phyloP scores from a whole-genome alignment of 2,113 vertebrate species.

The Sylvilagus bachmani region DNA sequence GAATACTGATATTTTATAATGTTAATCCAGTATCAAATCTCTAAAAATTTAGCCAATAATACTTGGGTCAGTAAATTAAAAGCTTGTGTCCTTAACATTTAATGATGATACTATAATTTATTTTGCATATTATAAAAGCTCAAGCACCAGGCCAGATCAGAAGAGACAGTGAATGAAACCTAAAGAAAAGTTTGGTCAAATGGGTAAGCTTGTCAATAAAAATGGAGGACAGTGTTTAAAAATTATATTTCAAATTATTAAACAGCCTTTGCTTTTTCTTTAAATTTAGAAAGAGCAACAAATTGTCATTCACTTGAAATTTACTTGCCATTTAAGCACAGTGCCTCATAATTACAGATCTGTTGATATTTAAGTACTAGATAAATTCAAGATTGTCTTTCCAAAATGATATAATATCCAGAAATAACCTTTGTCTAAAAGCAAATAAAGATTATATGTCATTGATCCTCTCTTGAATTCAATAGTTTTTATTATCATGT shows the following conservation, averaged over 20 bases:
- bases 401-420: too few relatives aligned
- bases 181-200: neutral
- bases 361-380: neutral
- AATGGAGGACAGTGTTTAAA: neutral
- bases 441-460: neutral
- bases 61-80: neutral
- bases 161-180: neutral
- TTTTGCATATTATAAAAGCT: neutral
- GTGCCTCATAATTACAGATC: neutral
- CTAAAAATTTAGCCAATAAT: neutral
- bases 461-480: neutral
- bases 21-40: neutral
- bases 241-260: neutral
- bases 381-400: neutral
- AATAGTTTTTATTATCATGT: too few relatives aligned
- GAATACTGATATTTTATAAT: neutral
- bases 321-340: neutral
- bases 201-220: neutral
- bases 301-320: neutral
- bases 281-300: neutral
- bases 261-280: neutral
- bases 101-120: neutral
- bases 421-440: neutral
- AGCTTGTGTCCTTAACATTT: neutral
- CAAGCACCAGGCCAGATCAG: neutral